Conservation (phyloP, 2,113 vertebrate species). For the Vidua chalybeata region DNA sequence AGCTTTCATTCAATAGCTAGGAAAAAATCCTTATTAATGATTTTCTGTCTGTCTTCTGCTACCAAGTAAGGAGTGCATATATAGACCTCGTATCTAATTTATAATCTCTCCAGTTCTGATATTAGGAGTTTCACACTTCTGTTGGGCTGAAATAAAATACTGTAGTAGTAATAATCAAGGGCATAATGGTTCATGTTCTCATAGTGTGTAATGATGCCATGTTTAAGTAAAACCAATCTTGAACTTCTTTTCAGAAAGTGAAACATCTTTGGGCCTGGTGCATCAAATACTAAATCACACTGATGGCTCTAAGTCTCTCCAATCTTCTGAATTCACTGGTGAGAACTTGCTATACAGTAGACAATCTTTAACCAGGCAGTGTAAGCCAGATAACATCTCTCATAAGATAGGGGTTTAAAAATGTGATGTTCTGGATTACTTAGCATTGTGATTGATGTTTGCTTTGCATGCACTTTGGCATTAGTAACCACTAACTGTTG, state of each 20-base stretch:
- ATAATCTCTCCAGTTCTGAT: neutral
- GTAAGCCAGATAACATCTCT: constrained; percentile 9
- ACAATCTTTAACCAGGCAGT: constrained; percentile 15
- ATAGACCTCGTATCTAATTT: neutral
- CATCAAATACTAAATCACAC: constrained; percentile 53
- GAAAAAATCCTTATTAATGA: neutral
- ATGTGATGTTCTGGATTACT: neutral
- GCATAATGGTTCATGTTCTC: neutral
- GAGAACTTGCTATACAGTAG: constrained; percentile 53
- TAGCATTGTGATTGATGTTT: neutral
- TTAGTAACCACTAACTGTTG: neutral
- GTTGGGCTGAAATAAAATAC: neutral
- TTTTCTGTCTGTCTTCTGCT: neutral
- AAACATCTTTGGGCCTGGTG: constrained; percentile 51
- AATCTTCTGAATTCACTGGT: constrained; percentile 53
- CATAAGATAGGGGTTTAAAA: neutral
- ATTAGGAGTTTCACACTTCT: neutral
- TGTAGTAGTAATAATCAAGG: neutral
- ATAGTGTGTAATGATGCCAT: neutral
- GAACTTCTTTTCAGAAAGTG: constrained; percentile 61
- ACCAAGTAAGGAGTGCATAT: neutral
- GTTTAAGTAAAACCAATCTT: constrained; percentile 42
- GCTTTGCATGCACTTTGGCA: constrained; percentile 25
- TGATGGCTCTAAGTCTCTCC: constrained; percentile 56
- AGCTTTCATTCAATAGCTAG: neutral